Evolutionary conservation across 2,888 invertebrate genomes (phyloP).

Genomic region (Lagria hirta): DNA sequence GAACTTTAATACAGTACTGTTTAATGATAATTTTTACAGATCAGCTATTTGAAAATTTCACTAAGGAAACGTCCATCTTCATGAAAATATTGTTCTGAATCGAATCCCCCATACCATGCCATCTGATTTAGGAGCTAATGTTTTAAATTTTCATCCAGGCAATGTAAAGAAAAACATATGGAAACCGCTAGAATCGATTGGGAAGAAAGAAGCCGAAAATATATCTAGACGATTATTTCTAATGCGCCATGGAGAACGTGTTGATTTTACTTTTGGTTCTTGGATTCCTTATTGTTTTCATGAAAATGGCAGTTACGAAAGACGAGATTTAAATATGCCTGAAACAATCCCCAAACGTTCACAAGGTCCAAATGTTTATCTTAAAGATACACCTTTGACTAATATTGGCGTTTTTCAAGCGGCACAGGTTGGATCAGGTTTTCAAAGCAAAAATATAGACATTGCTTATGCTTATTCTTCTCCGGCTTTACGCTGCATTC

Average conservation of each 20-base stretch:
- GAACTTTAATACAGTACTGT: too few relatives aligned
- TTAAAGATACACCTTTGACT: constrained; percentile 87
- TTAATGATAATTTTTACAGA: too few relatives aligned
- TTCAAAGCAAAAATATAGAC: constrained; percentile 67
- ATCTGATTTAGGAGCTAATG: too few relatives aligned
- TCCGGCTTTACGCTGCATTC: constrained; percentile 86
- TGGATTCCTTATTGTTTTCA: constrained; percentile 91
- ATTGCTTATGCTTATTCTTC: constrained; percentile 83
- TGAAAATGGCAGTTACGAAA: constrained; percentile 70
- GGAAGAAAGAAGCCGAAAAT: too few relatives aligned
- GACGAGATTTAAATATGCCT: constrained; percentile 93
- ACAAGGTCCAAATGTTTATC: constrained; percentile 71
- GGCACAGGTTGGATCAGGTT: constrained; percentile 71
- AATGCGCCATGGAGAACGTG: constrained; percentile 90
- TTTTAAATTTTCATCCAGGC: too few relatives aligned
- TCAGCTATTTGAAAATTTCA: too few relatives aligned
- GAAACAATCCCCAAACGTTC: constrained; percentile 69
- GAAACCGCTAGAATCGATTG: too few relatives aligned
- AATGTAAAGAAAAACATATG: too few relatives aligned
- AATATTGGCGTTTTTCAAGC: constrained; percentile 80
- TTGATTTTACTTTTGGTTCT: constrained; percentile 90
- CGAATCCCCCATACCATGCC: too few relatives aligned
- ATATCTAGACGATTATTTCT: too few relatives aligned
- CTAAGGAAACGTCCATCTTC: too few relatives aligned
- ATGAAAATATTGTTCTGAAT: too few relatives aligned